phyloP scores from a whole-genome alignment of 2,797 vertebrate genomes.

The Spatula versicolor region DNA sequence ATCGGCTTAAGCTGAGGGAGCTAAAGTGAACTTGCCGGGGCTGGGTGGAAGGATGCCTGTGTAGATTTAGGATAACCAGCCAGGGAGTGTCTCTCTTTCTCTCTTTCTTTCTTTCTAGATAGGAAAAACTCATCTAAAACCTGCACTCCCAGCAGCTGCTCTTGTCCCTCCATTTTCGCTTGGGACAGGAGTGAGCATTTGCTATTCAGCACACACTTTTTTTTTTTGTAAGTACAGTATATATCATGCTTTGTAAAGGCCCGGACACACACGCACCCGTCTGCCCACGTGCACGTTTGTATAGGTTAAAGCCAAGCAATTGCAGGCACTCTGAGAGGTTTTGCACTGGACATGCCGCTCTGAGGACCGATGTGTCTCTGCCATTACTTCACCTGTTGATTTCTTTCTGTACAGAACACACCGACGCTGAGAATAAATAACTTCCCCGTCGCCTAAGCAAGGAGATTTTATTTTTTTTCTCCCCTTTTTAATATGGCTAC shows the following conservation, averaged over 20 bases:
- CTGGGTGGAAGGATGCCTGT: conserved; percentile 45
- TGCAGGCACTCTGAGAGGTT: background rate
- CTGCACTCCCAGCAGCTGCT: conserved; percentile 56
- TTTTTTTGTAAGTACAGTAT: conserved; percentile 54
- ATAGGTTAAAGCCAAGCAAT: conserved; percentile 18
- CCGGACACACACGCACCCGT: background rate
- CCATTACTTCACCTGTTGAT: conserved; percentile 56
- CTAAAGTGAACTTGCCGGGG: conserved; percentile 43
- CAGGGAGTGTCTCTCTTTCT: conserved; percentile 2
- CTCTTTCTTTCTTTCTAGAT: conserved; percentile 27
- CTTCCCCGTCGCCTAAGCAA: conserved; percentile 36
- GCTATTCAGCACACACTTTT: conserved; percentile 44
- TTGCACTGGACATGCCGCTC: background rate
- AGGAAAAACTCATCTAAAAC: conserved; percentile 62
- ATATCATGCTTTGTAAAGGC: conserved; percentile 58
- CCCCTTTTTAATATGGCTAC: background rate
- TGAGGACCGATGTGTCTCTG: conserved; percentile 12
- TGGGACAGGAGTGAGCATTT: conserved; percentile 55
- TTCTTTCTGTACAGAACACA: conserved; percentile 58
- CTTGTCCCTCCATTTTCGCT: conserved; percentile 42
- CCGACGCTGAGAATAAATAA: conserved; percentile 56
- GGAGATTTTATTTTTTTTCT: conserved; percentile 21
- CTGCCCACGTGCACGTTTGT: background rate
- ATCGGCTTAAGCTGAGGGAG: conserved; percentile 23
- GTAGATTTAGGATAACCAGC: conserved; percentile 53